Conservation (phyloP, 2,888 invertebrate genomes). For the Trichopria drosophilae region DNA sequence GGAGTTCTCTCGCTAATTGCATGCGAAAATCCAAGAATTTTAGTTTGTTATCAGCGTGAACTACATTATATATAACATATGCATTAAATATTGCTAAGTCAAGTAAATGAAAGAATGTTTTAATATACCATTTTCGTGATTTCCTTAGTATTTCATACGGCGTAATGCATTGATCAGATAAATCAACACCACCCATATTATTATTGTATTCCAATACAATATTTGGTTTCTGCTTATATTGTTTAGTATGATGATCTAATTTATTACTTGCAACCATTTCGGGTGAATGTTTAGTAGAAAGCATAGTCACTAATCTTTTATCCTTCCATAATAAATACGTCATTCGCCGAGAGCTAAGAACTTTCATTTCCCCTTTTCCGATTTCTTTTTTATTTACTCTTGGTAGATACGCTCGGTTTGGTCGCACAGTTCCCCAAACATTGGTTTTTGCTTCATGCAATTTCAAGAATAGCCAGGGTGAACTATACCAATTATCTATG, state of each 20-base stretch:
- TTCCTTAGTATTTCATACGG: slow-evolving; percentile 13
- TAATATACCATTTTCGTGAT: no score
- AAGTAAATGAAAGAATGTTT: slow-evolving; percentile 8
- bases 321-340: slow-evolving; percentile 3
- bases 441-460: slow-evolving; percentile 7
- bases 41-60: slow-evolving; percentile 6
- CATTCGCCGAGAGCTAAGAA: slow-evolving; percentile 7
- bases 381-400: no score
- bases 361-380: no score
- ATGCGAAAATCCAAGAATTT: slow-evolving; percentile 7
- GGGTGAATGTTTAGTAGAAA: slow-evolving; percentile 12
- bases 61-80: slow-evolving; percentile 6
- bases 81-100: slow-evolving; percentile 10
- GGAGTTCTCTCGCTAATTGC: slow-evolving; percentile 5
- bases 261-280: slow-evolving; percentile 11
- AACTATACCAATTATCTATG: slow-evolving; percentile 16
- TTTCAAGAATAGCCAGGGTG: slow-evolving; percentile 6
- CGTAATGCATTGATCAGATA: slow-evolving; percentile 15
- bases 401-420: neutral
- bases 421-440: slow-evolving; percentile 9
- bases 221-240: slow-evolving; percentile 17
- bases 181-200: slow-evolving; percentile 22
- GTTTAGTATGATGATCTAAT: slow-evolving; percentile 11
- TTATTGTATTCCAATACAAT: slow-evolving; percentile 20
- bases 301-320: slow-evolving; percentile 6